Conservation (phyloP, 2,113 vertebrate species). For the Phainopepla nitens region DNA sequence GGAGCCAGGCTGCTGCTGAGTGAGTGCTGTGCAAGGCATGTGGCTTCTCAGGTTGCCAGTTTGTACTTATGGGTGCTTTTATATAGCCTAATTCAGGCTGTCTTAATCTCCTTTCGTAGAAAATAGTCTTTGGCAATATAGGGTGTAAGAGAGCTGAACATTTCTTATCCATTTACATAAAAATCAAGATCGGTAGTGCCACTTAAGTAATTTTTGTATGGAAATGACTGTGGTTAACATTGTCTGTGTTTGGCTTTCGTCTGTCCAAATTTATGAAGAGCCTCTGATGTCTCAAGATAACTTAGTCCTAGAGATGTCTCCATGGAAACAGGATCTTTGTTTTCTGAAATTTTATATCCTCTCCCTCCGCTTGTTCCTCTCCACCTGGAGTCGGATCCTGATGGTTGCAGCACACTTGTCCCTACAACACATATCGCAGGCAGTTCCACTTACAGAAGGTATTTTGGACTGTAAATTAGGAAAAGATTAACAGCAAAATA, state of each 20-base stretch:
- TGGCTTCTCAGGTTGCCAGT: neutral
- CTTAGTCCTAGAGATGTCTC: conserved; percentile 36
- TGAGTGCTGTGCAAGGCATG: neutral
- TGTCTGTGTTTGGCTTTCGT: neutral
- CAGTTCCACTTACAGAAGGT: neutral
- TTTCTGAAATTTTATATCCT: conserved; percentile 21
- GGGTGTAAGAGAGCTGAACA: neutral
- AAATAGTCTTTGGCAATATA: neutral
- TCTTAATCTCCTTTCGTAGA: neutral
- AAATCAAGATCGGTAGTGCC: neutral
- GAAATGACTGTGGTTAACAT: neutral
- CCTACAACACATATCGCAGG: neutral
- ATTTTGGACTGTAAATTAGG: neutral
- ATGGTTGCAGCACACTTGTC: neutral
- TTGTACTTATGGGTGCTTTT: neutral
- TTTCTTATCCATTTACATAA: neutral
- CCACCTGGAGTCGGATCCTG: neutral
- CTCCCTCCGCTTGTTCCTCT: neutral
- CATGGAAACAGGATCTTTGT: conserved; percentile 58
- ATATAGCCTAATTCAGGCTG: neutral
- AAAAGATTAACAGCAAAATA: neutral
- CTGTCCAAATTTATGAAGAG: conserved; percentile 34
- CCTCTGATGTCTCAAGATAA: conserved; percentile 25
- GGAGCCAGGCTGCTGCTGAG: neutral
- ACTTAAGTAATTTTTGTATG: neutral